phyloP scores from a whole-genome alignment of 2,113 vertebrate species.

The Eleginops maclovinus region DNA sequence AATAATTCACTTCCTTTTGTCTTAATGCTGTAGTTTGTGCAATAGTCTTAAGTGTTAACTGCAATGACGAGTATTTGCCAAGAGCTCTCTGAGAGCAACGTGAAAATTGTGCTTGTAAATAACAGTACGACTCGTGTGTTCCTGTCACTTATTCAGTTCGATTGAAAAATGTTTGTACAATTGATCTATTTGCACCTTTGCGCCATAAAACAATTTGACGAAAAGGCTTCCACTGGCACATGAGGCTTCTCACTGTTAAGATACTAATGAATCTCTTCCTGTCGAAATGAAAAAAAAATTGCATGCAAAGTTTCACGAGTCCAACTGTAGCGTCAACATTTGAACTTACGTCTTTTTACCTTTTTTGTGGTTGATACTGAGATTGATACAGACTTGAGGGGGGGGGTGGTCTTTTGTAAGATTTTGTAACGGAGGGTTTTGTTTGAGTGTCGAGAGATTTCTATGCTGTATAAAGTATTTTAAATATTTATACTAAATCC shows the following conservation, averaged over 20 bases:
- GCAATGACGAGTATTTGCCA: constrained; percentile 74
- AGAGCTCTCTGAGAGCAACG: constrained; percentile 60
- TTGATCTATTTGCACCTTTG: constrained; percentile 8
- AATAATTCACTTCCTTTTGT: constrained; percentile 67
- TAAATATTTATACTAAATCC: constrained; percentile 84
- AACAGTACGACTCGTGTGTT: constrained; percentile 53
- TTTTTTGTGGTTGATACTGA: constrained; percentile 71
- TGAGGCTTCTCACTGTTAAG: constrained; percentile 71
- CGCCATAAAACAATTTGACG: constrained; percentile 45
- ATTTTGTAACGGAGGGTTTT: constrained; percentile 82
- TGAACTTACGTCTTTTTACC: constrained; percentile 78
- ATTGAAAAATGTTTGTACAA: constrained; percentile 9
- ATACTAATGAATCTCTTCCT: constrained; percentile 54
- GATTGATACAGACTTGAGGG: constrained; percentile 67
- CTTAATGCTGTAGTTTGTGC: constrained; percentile 80
- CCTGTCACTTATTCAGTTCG: constrained; percentile 23
- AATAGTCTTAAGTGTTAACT: constrained; percentile 77
- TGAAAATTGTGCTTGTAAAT: constrained; percentile 73
- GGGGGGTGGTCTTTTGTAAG: constrained; percentile 80
- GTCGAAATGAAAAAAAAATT: constrained; percentile 58
- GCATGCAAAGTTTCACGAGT: constrained; percentile 79
- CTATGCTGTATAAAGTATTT: constrained; percentile 87
- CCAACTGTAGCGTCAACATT: constrained; percentile 62
- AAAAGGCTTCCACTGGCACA: constrained; percentile 63
- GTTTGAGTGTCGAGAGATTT: constrained; percentile 83